Conservation (phyloP, 2,113 vertebrate genomes). For the Brienomyrus longianalis region DNA sequence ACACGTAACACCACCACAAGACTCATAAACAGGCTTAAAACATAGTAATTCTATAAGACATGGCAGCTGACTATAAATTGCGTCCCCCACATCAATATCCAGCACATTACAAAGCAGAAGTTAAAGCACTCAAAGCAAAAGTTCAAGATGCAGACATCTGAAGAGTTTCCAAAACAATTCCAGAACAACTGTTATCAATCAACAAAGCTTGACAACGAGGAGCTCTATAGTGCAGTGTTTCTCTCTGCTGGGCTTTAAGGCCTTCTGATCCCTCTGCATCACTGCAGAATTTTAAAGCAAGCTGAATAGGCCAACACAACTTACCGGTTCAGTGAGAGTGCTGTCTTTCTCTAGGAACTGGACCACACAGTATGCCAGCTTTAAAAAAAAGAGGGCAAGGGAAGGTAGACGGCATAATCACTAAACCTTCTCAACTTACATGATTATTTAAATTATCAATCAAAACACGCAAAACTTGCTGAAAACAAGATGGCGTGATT, state of each 20-base stretch:
- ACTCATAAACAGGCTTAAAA: background rate
- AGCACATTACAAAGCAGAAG: background rate
- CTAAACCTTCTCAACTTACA: background rate
- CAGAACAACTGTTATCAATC: background rate
- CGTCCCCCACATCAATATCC: background rate
- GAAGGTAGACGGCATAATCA: background rate
- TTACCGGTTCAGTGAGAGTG: constrained; percentile 63
- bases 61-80: background rate
- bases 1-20: background rate
- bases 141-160: background rate
- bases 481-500: background rate
- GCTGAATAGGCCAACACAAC: background rate
- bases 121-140: background rate
- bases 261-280: background rate
- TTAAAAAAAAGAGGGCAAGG: background rate
- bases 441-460: background rate
- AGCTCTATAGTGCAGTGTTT: background rate
- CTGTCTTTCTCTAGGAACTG: constrained; percentile 65
- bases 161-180: background rate
- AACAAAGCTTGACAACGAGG: background rate
- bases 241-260: background rate
- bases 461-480: background rate
- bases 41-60: background rate
- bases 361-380: constrained; percentile 63
- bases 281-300: background rate